These are phyloP conservation scores for Popillia japonica DNA, from an alignment of 1,140 invertebrate species.

Conservation along the genomic window DNA sequence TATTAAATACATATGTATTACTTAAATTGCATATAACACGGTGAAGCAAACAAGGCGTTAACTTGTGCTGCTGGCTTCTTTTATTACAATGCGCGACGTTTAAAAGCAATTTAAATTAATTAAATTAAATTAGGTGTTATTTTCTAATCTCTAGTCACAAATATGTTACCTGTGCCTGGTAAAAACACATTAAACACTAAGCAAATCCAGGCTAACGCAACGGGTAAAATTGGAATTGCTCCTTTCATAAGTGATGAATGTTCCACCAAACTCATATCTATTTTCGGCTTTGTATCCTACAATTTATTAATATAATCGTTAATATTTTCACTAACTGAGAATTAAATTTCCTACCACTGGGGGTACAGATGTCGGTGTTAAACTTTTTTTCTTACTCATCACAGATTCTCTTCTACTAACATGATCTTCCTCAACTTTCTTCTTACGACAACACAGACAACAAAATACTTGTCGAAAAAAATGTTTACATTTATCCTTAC, in stretches of 20 bases:
- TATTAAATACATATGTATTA: too few relatives aligned
- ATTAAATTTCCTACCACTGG: slow-evolving; percentile 54
- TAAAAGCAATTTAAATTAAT: too few relatives aligned
- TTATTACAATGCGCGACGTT: too few relatives aligned
- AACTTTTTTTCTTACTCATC: slow-evolving; percentile 69
- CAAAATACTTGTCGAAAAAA: slow-evolving; percentile 54
- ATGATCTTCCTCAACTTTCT: slow-evolving; percentile 53
- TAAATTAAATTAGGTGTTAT: too few relatives aligned
- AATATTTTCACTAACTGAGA: background rate
- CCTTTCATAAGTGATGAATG: slow-evolving; percentile 84
- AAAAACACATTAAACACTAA: slow-evolving; percentile 84
- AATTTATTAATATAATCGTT: slow-evolving; percentile 44
- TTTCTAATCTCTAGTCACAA: too few relatives aligned
- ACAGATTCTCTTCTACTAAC: slow-evolving; percentile 67
- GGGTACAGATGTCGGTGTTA: slow-evolving; percentile 65
- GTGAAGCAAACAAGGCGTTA: too few relatives aligned
- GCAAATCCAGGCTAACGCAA: slow-evolving; percentile 84
- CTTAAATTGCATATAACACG: too few relatives aligned
- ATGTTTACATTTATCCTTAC: slow-evolving; percentile 50
- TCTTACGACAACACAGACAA: slow-evolving; percentile 56
- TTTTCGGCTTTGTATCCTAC: slow-evolving; percentile 81
- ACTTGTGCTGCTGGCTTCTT: too few relatives aligned
- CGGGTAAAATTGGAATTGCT: slow-evolving; percentile 87
- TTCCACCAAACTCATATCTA: slow-evolving; percentile 79
- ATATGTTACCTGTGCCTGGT: slow-evolving; percentile 86